A percentile compares a stretch with the other conserved stretches of the same genome.
Conservation (phyloP, 2,888 invertebrate genomes). For the Rugalucina vietnamica region DNA sequence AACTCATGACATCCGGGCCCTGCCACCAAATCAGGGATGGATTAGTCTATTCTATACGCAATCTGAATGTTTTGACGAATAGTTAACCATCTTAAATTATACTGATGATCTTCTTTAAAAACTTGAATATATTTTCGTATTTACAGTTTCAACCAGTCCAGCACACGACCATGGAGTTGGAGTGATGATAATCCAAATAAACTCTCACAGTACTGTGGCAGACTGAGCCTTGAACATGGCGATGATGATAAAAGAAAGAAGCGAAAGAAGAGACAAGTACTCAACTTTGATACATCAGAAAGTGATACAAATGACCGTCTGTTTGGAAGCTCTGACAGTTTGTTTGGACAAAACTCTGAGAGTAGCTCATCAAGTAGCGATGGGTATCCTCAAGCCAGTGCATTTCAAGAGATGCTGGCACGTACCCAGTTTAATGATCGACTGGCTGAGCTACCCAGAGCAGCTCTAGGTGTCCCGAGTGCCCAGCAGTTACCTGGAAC, state of each 20-base stretch:
- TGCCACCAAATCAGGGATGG: no score
- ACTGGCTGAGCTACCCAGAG: constrained; percentile 34
- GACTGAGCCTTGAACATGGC: constrained; percentile 31
- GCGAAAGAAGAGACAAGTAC: constrained; percentile 16
- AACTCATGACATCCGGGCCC: no score
- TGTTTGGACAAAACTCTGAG: constrained; percentile 1
- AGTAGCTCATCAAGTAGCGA: background rate
- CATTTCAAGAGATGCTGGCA: constrained; percentile 37
- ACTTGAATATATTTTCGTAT: no score
- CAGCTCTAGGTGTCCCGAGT: constrained; percentile 46
- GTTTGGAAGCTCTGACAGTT: background rate
- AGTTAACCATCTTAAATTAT: no score
- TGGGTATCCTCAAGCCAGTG: constrained; percentile 30
- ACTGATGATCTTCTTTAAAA: no score
- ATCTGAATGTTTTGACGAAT: no score
- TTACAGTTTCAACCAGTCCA: background rate
- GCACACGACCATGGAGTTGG: constrained; percentile 55
- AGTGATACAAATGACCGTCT: background rate
- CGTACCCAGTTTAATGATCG: constrained; percentile 42
- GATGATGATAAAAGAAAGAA: constrained; percentile 16
- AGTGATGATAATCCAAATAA: background rate
- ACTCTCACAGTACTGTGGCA: constrained; percentile 40
- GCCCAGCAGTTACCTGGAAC: constrained; percentile 47
- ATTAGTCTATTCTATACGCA: no score
- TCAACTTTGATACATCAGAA: constrained; percentile 17